Base-by-base conservation (phyloP, 2,113 vertebrate genomes). In the Tyto alba region DNA sequence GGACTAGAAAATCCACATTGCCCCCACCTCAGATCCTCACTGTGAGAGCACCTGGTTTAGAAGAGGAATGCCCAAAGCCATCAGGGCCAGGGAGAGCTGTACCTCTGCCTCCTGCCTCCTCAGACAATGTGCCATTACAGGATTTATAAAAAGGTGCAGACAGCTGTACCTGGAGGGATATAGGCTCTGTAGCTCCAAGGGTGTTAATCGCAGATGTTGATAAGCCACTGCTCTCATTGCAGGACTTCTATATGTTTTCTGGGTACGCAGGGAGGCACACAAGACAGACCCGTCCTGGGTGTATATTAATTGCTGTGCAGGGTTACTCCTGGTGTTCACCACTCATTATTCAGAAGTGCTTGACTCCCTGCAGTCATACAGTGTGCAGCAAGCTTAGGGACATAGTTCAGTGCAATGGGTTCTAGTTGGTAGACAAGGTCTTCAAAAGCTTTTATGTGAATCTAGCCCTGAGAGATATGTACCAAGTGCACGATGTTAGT, bases 401-500 rank as follows among this genome's bases (percentile, higher is more conserved):
- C 1, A 0, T 34, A 43, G 26, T 21, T 72, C 34, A 22, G 27
- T 15, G 10, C 2, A 3, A 15, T 9, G 23, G 16, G 30, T 59
- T 34, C 34, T 38, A 20, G 41, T 1, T 34, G 57, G 13, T 22
- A 87, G 43, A 5, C 36, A 45, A 55, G 4, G 45, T 64, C 47
- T 62, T 29, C 10, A 74, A 77, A 60, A 10, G 4, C 1, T 0
- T 73, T 66, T 47, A 43, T 36, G 56, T 53, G 22, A 26, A 18
- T 71, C 6, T 48, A 66, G 15, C 14, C 56, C 34, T 36, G n/a
- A 30, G 34, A 67, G 22, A 34, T 27, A 43, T 55, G 40, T 30
- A 25, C 10, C 0, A 1, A 50, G 36, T 50, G 8, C 2, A 4
- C 19, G 14, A 14, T 72, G 30, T 38, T 68, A 36, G 29, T 15